phyloP scores from a whole-genome alignment of 2,113 vertebrate genomes.

The Epinephelus moara region DNA sequence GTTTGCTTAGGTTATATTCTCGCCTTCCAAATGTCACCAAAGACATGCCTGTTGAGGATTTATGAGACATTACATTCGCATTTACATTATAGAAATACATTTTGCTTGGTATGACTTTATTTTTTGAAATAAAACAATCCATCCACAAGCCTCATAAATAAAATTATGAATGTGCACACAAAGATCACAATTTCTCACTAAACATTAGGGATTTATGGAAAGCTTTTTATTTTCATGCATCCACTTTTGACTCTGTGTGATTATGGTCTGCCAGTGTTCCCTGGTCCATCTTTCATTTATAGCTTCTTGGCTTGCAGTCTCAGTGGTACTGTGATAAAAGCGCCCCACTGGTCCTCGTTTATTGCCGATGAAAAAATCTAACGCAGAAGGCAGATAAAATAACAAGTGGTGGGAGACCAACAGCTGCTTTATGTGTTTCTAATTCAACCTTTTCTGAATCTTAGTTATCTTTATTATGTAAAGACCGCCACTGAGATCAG shows the following conservation, averaged over 20 bases:
- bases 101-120: not conserved
- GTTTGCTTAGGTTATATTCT: not conserved
- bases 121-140: not conserved
- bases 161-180: slow-evolving; percentile 3
- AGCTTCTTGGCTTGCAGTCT: not conserved
- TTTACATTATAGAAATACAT: not conserved
- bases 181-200: not conserved
- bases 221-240: not conserved
- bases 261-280: not conserved
- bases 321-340: not conserved
- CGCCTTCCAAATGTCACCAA: not conserved
- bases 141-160: not conserved
- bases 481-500: not conserved
- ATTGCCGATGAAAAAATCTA: not conserved
- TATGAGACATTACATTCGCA: not conserved
- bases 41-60: not conserved
- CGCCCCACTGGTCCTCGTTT: not conserved
- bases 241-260: not conserved
- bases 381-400: not conserved
- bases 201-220: not conserved
- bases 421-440: not conserved
- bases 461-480: not conserved
- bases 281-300: not conserved
- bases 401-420: not conserved
- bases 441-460: not conserved